phyloP scores from a whole-genome alignment of 2,113 vertebrate genomes.

The Archilochus colubris region DNA sequence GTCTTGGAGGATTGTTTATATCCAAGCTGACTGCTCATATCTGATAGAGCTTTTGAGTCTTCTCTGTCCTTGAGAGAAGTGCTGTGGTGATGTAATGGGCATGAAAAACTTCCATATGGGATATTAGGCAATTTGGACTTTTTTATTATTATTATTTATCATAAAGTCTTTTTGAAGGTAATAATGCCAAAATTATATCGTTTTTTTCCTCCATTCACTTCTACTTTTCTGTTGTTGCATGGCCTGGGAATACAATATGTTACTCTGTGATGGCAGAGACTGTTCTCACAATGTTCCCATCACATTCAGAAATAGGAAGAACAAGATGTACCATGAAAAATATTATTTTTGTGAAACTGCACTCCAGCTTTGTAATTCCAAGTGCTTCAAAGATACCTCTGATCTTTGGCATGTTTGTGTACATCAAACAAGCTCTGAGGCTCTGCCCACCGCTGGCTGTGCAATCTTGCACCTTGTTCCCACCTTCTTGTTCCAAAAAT shows the following conservation, averaged over 20 bases:
- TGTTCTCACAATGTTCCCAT: conserved; percentile 33
- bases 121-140: not conserved
- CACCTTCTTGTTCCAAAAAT: not conserved
- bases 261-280: conserved; percentile 23
- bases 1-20: not conserved
- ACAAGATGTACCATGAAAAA: conserved; percentile 20
- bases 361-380: conserved; percentile 47
- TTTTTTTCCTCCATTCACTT: conserved; percentile 16
- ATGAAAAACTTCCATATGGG: not conserved
- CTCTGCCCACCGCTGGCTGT: not conserved
- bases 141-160: not conserved
- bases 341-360: conserved; percentile 55
- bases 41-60: not conserved
- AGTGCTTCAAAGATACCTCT: not conserved
- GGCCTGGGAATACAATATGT: conserved; percentile 45
- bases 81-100: not conserved
- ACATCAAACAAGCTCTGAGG: not conserved
- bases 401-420: conserved; percentile 24
- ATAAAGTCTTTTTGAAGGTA: not conserved
- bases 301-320: conserved; percentile 58
- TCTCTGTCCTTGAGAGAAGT: not conserved
- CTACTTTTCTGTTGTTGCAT: not conserved
- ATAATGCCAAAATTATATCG: not conserved
- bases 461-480: not conserved
- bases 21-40: not conserved